phyloP scores from a whole-genome alignment of 2,888 invertebrate genomes.

The Parnassius orleans region DNA sequence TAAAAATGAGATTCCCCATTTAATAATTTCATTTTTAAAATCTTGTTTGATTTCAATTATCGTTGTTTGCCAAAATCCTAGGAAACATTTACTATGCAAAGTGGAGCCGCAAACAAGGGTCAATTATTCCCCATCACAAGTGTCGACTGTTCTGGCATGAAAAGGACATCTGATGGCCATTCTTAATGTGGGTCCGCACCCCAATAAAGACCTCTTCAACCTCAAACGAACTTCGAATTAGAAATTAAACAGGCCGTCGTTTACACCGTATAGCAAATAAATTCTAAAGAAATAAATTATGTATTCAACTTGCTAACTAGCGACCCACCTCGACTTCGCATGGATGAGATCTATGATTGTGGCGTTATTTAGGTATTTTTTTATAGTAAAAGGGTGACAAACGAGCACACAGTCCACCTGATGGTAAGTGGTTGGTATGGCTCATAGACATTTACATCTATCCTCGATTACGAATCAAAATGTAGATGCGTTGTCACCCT shows the following conservation, averaged over 20 bases:
- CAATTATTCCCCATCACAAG: conserved; percentile 55
- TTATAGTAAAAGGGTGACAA: too few species aligned
- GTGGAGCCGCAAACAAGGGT: conserved; percentile 41
- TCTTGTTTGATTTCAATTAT: conserved; percentile 6
- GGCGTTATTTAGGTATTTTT: too few species aligned
- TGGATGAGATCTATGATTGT: too few species aligned
- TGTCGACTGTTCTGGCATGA: conserved; percentile 40
- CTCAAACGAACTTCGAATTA: conserved; percentile 65
- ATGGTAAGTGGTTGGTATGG: too few species aligned
- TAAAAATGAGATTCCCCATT: too few species aligned
- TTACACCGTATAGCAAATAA: conserved; percentile 39
- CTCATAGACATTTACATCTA: too few species aligned
- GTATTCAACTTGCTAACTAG: too few species aligned
- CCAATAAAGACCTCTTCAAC: conserved; percentile 56
- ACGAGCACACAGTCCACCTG: too few species aligned
- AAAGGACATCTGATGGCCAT: conserved; percentile 44
- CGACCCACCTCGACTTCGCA: too few species aligned
- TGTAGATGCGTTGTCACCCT: too few species aligned
- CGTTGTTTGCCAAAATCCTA: conserved; percentile 6
- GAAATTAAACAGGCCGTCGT: conserved; percentile 51
- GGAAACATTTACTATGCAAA: conserved; percentile 12
- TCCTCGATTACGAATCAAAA: too few species aligned
- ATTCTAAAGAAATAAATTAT: neutral
- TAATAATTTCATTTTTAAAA: too few species aligned
- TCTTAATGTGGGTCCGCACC: conserved; percentile 48